Conservation (phyloP, 1,140 invertebrate species). For the Proales similis region DNA sequence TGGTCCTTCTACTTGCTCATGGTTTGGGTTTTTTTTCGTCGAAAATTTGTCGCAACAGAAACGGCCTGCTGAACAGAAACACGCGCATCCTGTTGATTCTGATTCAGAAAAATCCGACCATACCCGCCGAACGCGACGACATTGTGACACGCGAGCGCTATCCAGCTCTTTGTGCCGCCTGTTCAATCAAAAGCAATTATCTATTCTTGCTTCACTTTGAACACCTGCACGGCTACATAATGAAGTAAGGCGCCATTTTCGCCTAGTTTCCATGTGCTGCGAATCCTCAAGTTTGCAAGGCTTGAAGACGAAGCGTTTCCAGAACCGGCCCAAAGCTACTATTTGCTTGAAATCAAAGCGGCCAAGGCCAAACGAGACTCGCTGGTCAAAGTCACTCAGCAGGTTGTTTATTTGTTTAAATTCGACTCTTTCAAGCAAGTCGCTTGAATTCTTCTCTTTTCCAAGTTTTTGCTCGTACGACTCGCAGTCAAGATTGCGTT, state of each 20-base stretch:
- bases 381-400: constrained; percentile 81
- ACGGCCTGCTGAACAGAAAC: constrained; percentile 66
- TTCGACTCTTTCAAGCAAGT: not conserved
- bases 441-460: constrained; percentile 36
- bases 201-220: constrained; percentile 81
- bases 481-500: constrained; percentile 98
- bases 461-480: constrained; percentile 72
- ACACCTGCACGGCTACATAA: constrained; percentile 70
- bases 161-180: constrained; percentile 74
- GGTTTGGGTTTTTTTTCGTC: constrained; percentile 29
- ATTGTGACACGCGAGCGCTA: constrained; percentile 76
- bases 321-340: constrained; percentile 83
- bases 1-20: not conserved
- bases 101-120: constrained; percentile 67
- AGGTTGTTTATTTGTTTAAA: constrained; percentile 48
- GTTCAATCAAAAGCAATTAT: constrained; percentile 81
- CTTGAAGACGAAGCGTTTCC: constrained; percentile 70
- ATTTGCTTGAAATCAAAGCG: constrained; percentile 74
- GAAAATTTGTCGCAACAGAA: constrained; percentile 50
- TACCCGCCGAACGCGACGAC: constrained; percentile 72
- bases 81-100: constrained; percentile 80
- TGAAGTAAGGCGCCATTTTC: constrained; percentile 55
- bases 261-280: not conserved
- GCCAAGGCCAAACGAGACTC: constrained; percentile 81
- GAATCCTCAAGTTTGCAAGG: constrained; percentile 54